Evolutionary conservation across 2,888 invertebrate species (phyloP).

Genomic region (Catotricha subobsoleta): DNA sequence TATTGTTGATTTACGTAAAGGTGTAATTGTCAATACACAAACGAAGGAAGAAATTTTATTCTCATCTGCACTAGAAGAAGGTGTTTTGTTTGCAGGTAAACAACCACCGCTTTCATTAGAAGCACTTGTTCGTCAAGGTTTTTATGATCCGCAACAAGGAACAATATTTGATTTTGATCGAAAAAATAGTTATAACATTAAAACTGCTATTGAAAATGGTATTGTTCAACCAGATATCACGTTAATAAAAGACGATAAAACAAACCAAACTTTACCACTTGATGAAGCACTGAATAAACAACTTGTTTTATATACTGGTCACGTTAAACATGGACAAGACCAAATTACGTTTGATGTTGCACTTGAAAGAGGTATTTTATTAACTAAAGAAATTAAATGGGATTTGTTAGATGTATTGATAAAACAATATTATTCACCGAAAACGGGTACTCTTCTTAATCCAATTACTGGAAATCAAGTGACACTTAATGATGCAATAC

Average conservation of each 20-base stretch:
- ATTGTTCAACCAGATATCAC: constrained; percentile 68
- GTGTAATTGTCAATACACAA: constrained; percentile 50
- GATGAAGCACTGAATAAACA: constrained; percentile 54
- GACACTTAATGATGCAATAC: constrained; percentile 56
- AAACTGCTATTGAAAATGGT: constrained; percentile 59
- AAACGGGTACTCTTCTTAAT: constrained; percentile 55
- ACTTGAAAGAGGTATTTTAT: constrained; percentile 24
- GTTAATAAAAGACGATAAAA: constrained; percentile 58
- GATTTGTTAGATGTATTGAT: constrained; percentile 56
- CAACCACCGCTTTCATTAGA: constrained; percentile 59
- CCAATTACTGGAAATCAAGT: constrained; percentile 57
- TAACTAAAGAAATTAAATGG: constrained; percentile 50
- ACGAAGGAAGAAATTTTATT: constrained; percentile 50
- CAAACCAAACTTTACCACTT: constrained; percentile 51
- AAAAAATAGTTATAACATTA: constrained; percentile 49
- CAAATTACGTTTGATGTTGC: constrained; percentile 46
- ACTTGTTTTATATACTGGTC: constrained; percentile 50
- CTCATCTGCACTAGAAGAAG: constrained; percentile 49
- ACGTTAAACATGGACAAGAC: constrained; percentile 49
- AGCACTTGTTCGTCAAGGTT: constrained; percentile 50
- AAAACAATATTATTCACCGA: constrained; percentile 57
- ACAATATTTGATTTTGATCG: constrained; percentile 55
- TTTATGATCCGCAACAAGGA: constrained; percentile 51
- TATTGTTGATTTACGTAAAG: constrained; percentile 56
- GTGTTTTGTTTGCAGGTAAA: constrained; percentile 47